Conservation (phyloP, 1,140 invertebrate species). For the Aleiodes sp. region DNA sequence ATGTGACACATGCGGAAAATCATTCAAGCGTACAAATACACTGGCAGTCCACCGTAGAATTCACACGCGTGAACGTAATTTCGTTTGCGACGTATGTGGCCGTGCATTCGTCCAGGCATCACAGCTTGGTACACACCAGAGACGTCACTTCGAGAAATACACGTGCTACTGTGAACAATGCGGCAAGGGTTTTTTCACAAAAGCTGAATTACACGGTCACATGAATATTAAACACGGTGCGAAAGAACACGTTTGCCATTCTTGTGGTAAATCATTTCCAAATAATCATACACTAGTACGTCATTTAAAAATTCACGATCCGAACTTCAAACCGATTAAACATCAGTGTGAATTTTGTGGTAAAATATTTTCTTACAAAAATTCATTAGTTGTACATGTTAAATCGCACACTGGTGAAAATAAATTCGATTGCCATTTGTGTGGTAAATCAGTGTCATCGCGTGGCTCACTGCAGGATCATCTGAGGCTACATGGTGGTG, state of each 20-base stretch:
- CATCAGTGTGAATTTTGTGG: constrained; percentile 64
- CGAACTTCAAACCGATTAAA: constrained; percentile 55
- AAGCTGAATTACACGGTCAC: constrained; percentile 55
- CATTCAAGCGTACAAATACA: constrained; percentile 63
- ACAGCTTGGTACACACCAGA: constrained; percentile 56
- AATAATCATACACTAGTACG: constrained; percentile 57
- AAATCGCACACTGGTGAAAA: constrained; percentile 76
- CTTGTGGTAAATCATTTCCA: constrained; percentile 51
- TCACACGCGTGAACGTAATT: constrained; percentile 54
- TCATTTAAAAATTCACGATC: constrained; percentile 67
- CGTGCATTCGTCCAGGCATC: constrained; percentile 59
- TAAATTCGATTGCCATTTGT: constrained; percentile 78
- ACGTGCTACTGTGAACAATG: constrained; percentile 58
- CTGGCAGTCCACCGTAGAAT: constrained; percentile 58
- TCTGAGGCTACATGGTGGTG: constrained; percentile 69
- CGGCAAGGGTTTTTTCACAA: constrained; percentile 63
- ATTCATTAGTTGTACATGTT: constrained; percentile 64
- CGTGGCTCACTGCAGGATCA: constrained; percentile 66
- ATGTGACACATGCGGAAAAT: constrained; percentile 63
- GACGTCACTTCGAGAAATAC: constrained; percentile 59
- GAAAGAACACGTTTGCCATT: constrained; percentile 54
- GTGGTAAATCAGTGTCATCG: constrained; percentile 65
- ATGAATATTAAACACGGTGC: constrained; percentile 56
- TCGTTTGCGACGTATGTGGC: constrained; percentile 60
- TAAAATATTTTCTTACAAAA: constrained; percentile 62